phyloP scores from a whole-genome alignment of 2,888 invertebrate species.

The Dolomedes plantarius region DNA sequence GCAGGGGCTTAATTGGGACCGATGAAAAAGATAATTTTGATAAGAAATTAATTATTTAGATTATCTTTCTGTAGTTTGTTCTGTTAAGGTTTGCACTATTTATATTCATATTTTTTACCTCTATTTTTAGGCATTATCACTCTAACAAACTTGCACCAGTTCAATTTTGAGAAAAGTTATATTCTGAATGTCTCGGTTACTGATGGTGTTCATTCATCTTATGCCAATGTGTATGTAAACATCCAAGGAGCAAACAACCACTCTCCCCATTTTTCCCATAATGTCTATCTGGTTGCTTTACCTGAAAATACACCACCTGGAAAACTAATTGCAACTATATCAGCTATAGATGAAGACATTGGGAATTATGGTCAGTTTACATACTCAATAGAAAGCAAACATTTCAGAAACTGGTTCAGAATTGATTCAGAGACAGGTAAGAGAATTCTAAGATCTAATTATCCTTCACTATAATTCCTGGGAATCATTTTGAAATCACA shows the following conservation, averaged over 20 bases:
- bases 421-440: conserved; percentile 79
- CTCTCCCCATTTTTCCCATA: conserved; percentile 87
- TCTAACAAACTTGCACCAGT: conserved; percentile 85
- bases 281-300: conserved; percentile 86
- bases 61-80: too few relatives aligned
- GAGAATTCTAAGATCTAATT: too few relatives aligned
- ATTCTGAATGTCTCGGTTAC: conserved; percentile 94
- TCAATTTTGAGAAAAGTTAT: conserved; percentile 82
- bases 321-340: conserved; percentile 84
- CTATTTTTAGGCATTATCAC: conserved; percentile 81
- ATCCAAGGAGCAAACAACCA: conserved; percentile 82
- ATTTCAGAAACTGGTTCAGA: conserved; percentile 77
- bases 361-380: conserved; percentile 83
- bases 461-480: too few relatives aligned
- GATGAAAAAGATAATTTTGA: too few relatives aligned
- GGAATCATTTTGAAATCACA: too few relatives aligned
- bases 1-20: too few relatives aligned
- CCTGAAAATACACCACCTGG: conserved; percentile 88
- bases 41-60: too few relatives aligned
- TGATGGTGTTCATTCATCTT: conserved; percentile 95
- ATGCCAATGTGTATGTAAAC: conserved; percentile 80
- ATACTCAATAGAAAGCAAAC: conserved; percentile 78
- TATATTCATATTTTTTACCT: too few relatives aligned
- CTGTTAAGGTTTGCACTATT: too few relatives aligned
- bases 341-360: conserved; percentile 88